Percentiles rank a stretch among this genome's conserved stretches.
These are phyloP conservation scores for Macrosoma leucophasiata DNA, from an alignment of 2,888 invertebrate genomes.

Conservation along the genomic window DNA sequence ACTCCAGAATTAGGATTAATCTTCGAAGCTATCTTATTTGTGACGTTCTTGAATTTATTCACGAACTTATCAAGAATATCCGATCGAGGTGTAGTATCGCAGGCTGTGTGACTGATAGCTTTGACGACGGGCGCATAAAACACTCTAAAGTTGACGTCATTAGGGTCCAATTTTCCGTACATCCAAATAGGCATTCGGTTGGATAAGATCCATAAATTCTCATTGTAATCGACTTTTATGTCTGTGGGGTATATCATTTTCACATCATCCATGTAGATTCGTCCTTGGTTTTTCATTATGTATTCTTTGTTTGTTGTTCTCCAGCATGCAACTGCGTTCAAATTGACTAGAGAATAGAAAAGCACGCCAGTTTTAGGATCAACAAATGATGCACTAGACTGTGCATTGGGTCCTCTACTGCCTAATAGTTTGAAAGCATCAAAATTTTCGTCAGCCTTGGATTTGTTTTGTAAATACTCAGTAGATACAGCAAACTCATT, in stretches of 20 bases:
- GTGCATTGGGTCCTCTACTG: conserved; percentile 81
- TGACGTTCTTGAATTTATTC: conserved; percentile 66
- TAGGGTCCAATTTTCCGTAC: conserved; percentile 77
- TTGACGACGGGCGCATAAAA: conserved; percentile 80
- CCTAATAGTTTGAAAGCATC: conserved; percentile 81
- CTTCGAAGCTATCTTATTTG: conserved; percentile 43
- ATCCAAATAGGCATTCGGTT: conserved; percentile 83
- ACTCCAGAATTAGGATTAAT: conserved; percentile 40
- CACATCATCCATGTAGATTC: conserved; percentile 81
- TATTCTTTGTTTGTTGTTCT: conserved; percentile 81
- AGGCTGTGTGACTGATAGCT: conserved; percentile 82
- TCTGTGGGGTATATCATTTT: conserved; percentile 87
- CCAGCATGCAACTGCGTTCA: conserved; percentile 88
- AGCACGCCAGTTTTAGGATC: conserved; percentile 82
- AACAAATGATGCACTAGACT: conserved; percentile 83
- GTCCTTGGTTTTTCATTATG: conserved; percentile 81
- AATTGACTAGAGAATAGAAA: conserved; percentile 83
- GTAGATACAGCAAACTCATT: conserved; percentile 86
- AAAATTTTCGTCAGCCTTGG: conserved; percentile 72
- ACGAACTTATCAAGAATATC: conserved; percentile 73
- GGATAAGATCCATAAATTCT: conserved; percentile 84
- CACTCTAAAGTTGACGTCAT: conserved; percentile 82
- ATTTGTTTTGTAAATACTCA: conserved; percentile 77
- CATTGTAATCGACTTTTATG: conserved; percentile 82
- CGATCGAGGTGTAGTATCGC: conserved; percentile 76